Conservation (phyloP, 35 echinoderm and acorn worm genomes). For the Patiria miniata region DNA sequence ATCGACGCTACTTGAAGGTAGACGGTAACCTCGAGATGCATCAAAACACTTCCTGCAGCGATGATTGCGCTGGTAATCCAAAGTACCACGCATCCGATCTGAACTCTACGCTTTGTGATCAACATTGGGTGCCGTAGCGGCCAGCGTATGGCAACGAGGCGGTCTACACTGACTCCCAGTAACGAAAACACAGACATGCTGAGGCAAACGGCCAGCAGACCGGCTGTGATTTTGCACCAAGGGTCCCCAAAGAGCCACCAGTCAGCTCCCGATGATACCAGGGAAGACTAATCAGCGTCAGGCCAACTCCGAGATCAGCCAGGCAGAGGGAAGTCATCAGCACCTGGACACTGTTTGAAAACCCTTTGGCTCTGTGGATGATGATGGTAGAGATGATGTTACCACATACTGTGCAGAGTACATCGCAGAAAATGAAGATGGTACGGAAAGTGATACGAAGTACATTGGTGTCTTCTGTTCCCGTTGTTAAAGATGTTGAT, state of each 20-base stretch:
- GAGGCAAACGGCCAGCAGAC: not conserved
- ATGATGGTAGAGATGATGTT: not conserved
- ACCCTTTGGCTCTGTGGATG: slow-evolving; percentile 3
- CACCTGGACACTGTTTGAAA: not conserved
- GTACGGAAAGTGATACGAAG: not conserved
- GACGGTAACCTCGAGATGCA: not conserved
- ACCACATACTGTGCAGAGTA: not conserved
- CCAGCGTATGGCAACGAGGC: not conserved
- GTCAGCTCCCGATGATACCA: not conserved
- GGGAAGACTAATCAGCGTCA: not conserved
- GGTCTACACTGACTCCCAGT: not conserved
- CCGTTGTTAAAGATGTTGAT: too few relatives aligned
- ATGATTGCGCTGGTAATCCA: not conserved
- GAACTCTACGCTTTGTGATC: slow-evolving; percentile 7
- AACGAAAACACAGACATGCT: slow-evolving; percentile 6
- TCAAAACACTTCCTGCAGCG: not conserved
- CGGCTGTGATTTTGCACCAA: slow-evolving; percentile 17
- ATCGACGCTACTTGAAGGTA: not conserved
- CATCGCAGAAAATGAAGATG: not conserved
- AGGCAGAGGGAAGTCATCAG: not conserved
- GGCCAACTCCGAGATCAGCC: slow-evolving; percentile 6
- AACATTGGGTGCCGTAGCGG: not conserved
- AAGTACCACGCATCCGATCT: not conserved
- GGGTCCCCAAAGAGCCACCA: not conserved
- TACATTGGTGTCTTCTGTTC: too few relatives aligned